phyloP scores from a whole-genome alignment of 2,113 vertebrate genomes.

The Anguilla rostrata region DNA sequence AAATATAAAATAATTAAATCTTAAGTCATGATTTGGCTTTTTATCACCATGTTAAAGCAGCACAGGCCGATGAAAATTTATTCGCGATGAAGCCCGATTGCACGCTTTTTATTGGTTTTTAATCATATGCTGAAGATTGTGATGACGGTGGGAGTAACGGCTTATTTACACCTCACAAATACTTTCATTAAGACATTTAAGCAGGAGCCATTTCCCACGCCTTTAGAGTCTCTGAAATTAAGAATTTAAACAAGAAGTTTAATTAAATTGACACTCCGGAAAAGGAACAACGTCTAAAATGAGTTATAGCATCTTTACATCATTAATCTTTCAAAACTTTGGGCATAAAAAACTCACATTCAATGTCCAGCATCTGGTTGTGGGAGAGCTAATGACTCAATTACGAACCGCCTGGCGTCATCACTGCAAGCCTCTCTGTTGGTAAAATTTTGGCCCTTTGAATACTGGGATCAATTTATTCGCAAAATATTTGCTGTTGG shows the following conservation, averaged over 20 bases:
- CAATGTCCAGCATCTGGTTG: not conserved
- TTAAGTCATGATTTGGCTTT: not conserved
- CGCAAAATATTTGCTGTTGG: not conserved
- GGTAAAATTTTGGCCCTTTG: not conserved
- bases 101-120: too few relatives aligned
- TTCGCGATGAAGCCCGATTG: too few relatives aligned
- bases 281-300: too few relatives aligned
- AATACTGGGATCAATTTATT: not conserved
- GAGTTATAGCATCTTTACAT: too few relatives aligned
- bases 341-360: not conserved
- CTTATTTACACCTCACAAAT: too few relatives aligned
- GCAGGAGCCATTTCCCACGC: too few relatives aligned
- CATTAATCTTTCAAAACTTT: not conserved
- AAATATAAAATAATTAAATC: not conserved
- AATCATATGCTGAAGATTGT: too few relatives aligned
- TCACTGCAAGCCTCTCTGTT: not conserved
- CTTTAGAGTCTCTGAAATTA: not conserved
- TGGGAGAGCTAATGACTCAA: not conserved
- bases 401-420: not conserved
- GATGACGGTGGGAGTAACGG: too few relatives aligned
- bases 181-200: too few relatives aligned
- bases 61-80: too few relatives aligned
- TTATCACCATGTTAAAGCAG: too few relatives aligned
- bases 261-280: not conserved
- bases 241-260: not conserved